Evolutionary conservation across 37 sponge, comb jelly and placozoan species (phyloP), one percentile per base, ranked within the genome.

Genomic region (Beroe forskalii): DNA sequence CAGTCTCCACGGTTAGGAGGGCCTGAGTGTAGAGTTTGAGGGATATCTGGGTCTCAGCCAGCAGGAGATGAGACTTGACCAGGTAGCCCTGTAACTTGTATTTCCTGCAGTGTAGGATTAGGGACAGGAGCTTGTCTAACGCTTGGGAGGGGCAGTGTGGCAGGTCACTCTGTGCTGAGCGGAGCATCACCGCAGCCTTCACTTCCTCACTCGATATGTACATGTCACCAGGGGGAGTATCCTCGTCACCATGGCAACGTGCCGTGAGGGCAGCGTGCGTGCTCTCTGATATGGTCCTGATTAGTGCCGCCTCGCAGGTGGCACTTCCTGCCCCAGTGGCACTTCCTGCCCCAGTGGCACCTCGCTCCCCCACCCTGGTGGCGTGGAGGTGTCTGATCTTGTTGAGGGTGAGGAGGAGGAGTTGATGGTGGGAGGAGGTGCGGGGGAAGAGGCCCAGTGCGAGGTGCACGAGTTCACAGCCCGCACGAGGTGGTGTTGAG

Each of bases 281-380:
- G 55, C 86, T 80, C 17, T 9, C 25, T 80, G 86, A 80, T 80
- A 80, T 80, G 30, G 86, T 38, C 27, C 86, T 41, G 86, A 80
- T 80, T 1, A 80, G 44, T 3, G 86, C 55, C 17, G 4, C 27
- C 86, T 80, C 55, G n/a, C n/a, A n/a, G n/a, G n/a, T n/a, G n/a
- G n/a, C n/a, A n/a, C n/a, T n/a, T n/a, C n/a, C n/a, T n/a, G n/a
- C n/a, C n/a, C n/a, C n/a, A n/a, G n/a, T n/a, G n/a, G n/a, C n/a
- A n/a, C n/a, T n/a, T n/a, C n/a, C n/a, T n/a, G n/a, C n/a, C n/a
- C n/a, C n/a, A 48, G 55, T 48, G 12, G 6, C 55, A 48, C 55
- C 6, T 17, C 55, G 12, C 55, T 48, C 66, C 4, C 66, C 66
- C 66, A 6, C 17, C 66, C 14, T 64, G 3, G 30, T 6, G 24